phyloP scores from a whole-genome alignment of 2,797 vertebrate species.

The Scolopax bukidnonensis region DNA sequence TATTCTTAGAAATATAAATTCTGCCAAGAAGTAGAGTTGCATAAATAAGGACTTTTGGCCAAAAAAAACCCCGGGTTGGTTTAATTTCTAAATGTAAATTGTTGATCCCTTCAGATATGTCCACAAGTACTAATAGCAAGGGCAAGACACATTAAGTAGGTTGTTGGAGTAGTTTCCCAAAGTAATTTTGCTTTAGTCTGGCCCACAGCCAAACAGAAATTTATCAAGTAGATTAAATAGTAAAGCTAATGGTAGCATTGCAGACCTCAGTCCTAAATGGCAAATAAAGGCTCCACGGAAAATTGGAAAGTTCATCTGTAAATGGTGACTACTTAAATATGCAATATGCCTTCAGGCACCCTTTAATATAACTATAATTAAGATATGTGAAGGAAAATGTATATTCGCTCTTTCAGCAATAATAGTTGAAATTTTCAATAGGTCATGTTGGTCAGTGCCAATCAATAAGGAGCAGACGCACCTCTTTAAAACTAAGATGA shows the following conservation, averaged over 20 bases:
- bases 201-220: conserved; percentile 28
- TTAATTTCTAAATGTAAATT: background rate
- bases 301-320: conserved; percentile 26
- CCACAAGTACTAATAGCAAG: background rate
- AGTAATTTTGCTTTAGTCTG: conserved; percentile 24
- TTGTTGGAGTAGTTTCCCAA: background rate
- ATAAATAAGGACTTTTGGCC: background rate
- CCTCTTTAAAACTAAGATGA: background rate
- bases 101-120: background rate
- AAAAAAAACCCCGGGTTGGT: background rate
- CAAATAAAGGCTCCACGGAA: conserved; percentile 25
- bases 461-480: background rate
- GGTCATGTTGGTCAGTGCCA: background rate
- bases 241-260: conserved; percentile 4
- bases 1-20: background rate
- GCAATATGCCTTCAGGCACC: background rate
- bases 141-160: background rate
- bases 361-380: conserved; percentile 1
- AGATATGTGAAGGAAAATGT: background rate
- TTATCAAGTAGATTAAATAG: conserved; percentile 37
- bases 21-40: background rate
- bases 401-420: background rate
- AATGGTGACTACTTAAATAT: background rate
- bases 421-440: background rate
- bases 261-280: background rate